Evolutionary conservation across 2,797 vertebrate species (phyloP).

Genomic region (Hydrocynus forskahlii): DNA sequence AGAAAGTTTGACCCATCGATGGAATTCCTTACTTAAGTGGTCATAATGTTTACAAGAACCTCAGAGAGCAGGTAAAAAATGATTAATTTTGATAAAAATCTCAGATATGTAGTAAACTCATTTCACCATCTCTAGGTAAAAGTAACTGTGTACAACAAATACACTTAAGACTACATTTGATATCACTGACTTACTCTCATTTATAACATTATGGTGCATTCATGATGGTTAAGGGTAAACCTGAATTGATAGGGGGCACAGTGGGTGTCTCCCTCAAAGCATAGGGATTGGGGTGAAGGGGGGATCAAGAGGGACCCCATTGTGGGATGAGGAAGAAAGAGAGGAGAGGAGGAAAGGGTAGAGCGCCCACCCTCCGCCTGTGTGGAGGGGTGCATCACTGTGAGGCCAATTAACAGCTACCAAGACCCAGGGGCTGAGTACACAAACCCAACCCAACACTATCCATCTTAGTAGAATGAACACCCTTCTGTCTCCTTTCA

Average conservation of each 20-base stretch:
- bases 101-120: neutral
- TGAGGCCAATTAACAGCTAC: slow-evolving; percentile 73
- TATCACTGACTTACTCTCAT: slow-evolving; percentile 16
- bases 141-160: neutral
- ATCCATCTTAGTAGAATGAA: neutral
- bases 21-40: too few species aligned
- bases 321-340: slow-evolving; percentile 42
- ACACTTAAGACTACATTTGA: neutral
- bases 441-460: slow-evolving; percentile 56
- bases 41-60: neutral
- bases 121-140: neutral
- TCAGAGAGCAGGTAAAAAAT: neutral
- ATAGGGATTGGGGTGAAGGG: slow-evolving; percentile 39
- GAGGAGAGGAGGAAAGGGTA: slow-evolving; percentile 49
- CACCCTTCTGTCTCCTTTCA: neutral
- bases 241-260: slow-evolving; percentile 31
- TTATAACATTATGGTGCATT: slow-evolving; percentile 24
- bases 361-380: slow-evolving; percentile 60
- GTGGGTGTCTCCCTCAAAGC: slow-evolving; percentile 38
- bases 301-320: slow-evolving; percentile 56
- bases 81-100: neutral
- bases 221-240: slow-evolving; percentile 15
- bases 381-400: slow-evolving; percentile 63
- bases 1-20: too few species aligned
- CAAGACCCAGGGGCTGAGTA: slow-evolving; percentile 65